Conservation (phyloP, 1,140 invertebrate genomes). For the Drosophila sturtevanti region DNA sequence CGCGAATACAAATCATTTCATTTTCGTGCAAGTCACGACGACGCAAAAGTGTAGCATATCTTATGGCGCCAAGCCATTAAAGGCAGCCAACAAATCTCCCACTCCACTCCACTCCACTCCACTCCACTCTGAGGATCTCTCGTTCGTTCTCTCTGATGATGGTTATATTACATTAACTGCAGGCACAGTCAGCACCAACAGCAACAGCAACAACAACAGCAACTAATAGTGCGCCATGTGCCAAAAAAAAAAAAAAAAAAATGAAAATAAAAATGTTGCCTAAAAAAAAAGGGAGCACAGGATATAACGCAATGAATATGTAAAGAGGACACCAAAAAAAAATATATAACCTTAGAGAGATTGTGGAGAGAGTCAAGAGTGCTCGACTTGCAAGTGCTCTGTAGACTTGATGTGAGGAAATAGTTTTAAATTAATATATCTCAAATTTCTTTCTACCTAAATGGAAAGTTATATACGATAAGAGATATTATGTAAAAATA, state of each 20-base stretch:
- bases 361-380: constrained; percentile 1
- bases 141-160: constrained; percentile 47
- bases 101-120: too few relatives aligned
- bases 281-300: constrained; percentile 43
- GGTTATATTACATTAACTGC: constrained; percentile 78
- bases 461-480: too few relatives aligned
- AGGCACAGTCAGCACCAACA: constrained; percentile 25
- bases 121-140: not conserved
- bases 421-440: not conserved
- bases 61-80: constrained; percentile 59
- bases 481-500: too few relatives aligned
- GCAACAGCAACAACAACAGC: constrained; percentile 28
- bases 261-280: constrained; percentile 74
- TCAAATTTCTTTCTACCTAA: too few relatives aligned
- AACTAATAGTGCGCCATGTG: constrained; percentile 66
- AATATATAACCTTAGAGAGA: not conserved
- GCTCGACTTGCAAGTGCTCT: constrained; percentile 14
- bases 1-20: constrained; percentile 80
- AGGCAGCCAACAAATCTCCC: constrained; percentile 20
- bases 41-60: constrained; percentile 68
- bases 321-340: constrained; percentile 33
- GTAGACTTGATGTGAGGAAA: not conserved
- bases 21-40: constrained; percentile 74
- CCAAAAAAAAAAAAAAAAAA: constrained; percentile 76
- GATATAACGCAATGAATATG: constrained; percentile 68